Evolutionary conservation across 2,113 vertebrate species (phyloP), one percentile per base, ranked within the genome.

Genomic region (Chaenocephalus aceratus): DNA sequence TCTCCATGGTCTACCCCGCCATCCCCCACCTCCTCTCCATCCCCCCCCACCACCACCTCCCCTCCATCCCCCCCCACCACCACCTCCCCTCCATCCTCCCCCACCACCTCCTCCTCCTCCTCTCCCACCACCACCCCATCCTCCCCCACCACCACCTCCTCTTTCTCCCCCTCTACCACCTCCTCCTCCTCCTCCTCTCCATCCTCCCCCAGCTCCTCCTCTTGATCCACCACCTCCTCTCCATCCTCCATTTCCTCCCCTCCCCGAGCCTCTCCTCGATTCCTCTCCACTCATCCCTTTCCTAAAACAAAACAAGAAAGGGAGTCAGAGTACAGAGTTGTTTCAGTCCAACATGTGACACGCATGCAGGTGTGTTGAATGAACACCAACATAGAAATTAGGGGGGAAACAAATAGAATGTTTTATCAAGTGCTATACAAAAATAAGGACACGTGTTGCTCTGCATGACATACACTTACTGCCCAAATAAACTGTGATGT

Each of bases 241-340:
- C 34, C 85, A 80, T 26, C 84, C 86, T 15, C 76, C 36, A 2
- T 60, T 85, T 45, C 95, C 83, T 10, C 91, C 95, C 18, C 86
- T 93, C 87, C 88, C 75, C 1, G 86, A 83, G 0, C 94, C 95
- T 77, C 92, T 88, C 15, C 91, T 89, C 30, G 84, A 53, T 41
- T 69, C 83, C 18, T 79, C 83, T 77, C 80, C 79, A 79, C 85
- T 95, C 94, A 96, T 95, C 7, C 5, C 75, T 80, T 23, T 23
- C 36, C 64, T 72, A 15, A 72, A 3, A 62, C 11, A 62, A 64
- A 71, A 11, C 1, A 16, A 60, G 34, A 10, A 10, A 3, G 6
- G 69, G 36, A 41, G 36, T 41, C 3, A 26, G 16, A 56, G 51
- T 21, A 46, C 10, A 52, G 3, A 7, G 26, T 5, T 52, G 2